Evolutionary conservation across 2,888 invertebrate genomes (phyloP), one percentile per base, ranked within the genome.

Genomic region (Andrena minutula): DNA sequence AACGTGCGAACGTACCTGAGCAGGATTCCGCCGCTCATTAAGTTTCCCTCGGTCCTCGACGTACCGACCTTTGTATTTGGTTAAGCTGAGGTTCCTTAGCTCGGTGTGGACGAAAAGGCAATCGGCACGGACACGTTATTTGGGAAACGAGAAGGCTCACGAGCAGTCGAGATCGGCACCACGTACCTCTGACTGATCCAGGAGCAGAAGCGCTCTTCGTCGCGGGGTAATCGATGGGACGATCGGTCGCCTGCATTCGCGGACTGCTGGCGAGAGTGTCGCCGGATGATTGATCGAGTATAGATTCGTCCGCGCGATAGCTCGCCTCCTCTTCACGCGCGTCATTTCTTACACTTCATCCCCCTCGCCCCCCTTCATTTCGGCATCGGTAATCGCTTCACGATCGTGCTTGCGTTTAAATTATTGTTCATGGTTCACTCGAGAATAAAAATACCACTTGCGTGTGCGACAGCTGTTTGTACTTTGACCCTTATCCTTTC

Each of bases 391-490:
- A 58, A 75, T 74, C 74, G 51, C 30, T 72, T 51, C 65, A 75
- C 53, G 63, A 69, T 64, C 51, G 41, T 26, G 51, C 49, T 35
- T 76, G 66, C 56, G 66, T 73, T 53, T 86, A 86, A 86, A 86
- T 86, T 84, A 84, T 86, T 68, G 41, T 74, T 84, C 65, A 69
- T 61, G 23, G 16, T 61, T 30, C 82, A 61, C 70, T 82, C 47
- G 70, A 80, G 12, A 73, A 80, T 80, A 81, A 81, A 75, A 35
- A 80, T 8, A 65, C 60, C 35, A 81, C 49, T 73, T 79, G 64
- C 23, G 66, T 53, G 35, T 20, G 51, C 30, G 47, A 41, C 53
- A 64, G 12, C 10, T 20, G 2, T 51, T 51, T 51, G 20, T 20
- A 20, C 8, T 20, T 51, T 51, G 20, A 7, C 20, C 20, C 51